These are phyloP conservation scores for Ptilorrhoa leucosticta DNA, from an alignment of 2,113 vertebrate species.

Conservation along the genomic window DNA sequence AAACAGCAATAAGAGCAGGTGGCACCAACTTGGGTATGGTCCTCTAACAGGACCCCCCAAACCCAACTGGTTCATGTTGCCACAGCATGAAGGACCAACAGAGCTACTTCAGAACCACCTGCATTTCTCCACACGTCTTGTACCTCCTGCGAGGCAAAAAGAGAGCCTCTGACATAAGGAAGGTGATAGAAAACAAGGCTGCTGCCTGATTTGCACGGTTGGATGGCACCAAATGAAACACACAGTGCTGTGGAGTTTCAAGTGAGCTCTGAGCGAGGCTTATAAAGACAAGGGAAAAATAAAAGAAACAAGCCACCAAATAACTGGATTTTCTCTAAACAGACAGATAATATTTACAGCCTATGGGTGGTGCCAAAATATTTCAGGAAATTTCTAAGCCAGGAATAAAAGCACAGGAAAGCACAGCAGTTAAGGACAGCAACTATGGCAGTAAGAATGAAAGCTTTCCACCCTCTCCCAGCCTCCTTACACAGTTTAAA, in stretches of 20 bases:
- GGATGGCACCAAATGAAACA: neutral
- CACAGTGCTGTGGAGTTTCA: neutral
- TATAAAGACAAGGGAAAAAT: neutral
- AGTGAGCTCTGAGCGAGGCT: neutral
- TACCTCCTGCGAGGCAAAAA: neutral
- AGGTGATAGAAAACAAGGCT: neutral
- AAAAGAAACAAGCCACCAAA: neutral
- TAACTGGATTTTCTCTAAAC: constrained; percentile 52
- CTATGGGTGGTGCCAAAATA: constrained; percentile 36
- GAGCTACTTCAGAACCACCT: neutral
- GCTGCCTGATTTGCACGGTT: neutral
- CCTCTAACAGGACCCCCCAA: fast-evolving
- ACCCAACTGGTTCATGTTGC: neutral
- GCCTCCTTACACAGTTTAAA: constrained; percentile 13
- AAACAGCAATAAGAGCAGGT: neutral
- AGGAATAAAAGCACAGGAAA: constrained; percentile 46
- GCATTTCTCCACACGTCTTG: neutral
- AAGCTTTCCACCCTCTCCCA: constrained; percentile 24
- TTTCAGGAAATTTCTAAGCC: constrained; percentile 53
- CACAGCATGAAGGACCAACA: neutral
- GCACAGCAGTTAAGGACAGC: constrained; percentile 22
- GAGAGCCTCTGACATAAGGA: neutral
- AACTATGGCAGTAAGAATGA: neutral
- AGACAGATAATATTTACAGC: constrained; percentile 57
- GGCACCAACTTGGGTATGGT: neutral